Conservation (phyloP, 2,888 invertebrate species). For the Volucella inflata region DNA sequence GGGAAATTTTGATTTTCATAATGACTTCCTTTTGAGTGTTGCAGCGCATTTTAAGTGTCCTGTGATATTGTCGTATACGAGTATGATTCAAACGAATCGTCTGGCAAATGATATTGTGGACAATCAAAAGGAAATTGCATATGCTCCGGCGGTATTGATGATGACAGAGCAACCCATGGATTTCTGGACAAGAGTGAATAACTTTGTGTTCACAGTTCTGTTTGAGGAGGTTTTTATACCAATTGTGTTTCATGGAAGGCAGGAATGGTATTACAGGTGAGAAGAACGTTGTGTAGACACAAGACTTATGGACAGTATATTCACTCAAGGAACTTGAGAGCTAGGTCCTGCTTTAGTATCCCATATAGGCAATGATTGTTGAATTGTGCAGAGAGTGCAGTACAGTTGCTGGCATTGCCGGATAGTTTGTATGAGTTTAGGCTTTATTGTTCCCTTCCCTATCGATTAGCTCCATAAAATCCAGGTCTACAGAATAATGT, state of each 20-base stretch:
- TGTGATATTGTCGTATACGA: constrained; percentile 78
- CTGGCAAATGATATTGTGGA: constrained; percentile 78
- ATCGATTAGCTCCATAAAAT: too few species aligned
- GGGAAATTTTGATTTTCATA: constrained; percentile 76
- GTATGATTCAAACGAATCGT: constrained; percentile 75
- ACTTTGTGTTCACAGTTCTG: constrained; percentile 60
- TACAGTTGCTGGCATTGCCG: too few species aligned
- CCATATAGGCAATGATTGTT: not conserved
- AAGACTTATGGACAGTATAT: not conserved
- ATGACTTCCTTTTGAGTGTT: constrained; percentile 77
- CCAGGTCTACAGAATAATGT: too few species aligned
- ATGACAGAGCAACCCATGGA: constrained; percentile 75
- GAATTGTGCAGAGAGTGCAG: too few species aligned
- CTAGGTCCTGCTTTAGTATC: not conserved
- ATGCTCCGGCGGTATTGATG: constrained; percentile 78
- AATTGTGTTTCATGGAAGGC: not conserved
- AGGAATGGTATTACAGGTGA: constrained; percentile 30
- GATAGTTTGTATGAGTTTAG: too few species aligned
- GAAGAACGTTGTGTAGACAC: not conserved
- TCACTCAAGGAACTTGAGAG: not conserved
- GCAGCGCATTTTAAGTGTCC: constrained; percentile 80
- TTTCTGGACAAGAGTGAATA: constrained; percentile 77
- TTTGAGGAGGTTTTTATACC: constrained; percentile 15
- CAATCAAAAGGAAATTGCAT: constrained; percentile 78
- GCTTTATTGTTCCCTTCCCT: too few species aligned